Evolutionary conservation across 2,113 vertebrate genomes (phyloP).

Genomic region (Aviceda subcristata): DNA sequence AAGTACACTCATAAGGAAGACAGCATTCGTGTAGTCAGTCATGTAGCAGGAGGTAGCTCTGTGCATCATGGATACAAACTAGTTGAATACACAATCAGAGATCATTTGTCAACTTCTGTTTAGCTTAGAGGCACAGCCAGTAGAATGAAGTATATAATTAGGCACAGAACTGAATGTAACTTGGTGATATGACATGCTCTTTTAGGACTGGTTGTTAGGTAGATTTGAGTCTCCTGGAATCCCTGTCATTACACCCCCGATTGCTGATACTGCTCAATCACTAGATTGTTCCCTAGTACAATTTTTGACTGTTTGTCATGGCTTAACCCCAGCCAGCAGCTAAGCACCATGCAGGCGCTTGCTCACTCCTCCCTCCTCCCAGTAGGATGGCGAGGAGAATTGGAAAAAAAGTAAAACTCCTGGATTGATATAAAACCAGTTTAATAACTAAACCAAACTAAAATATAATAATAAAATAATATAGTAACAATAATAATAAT

Average conservation of each 20-base stretch:
- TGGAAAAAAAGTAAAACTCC: no score
- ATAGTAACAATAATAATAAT: no score
- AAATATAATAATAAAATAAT: no score
- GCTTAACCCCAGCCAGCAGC: no score
- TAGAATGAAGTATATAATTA: background rate
- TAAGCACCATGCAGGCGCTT: no score
- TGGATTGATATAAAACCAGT: no score
- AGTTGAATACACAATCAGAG: background rate
- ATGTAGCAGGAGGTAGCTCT: background rate
- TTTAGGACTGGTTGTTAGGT: background rate
- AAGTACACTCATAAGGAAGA: background rate
- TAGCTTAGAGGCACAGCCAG: background rate
- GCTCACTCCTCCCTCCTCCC: no score
- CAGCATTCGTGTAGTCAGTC: accelerated
- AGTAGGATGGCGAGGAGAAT: no score
- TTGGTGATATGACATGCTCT: background rate
- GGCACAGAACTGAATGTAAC: background rate
- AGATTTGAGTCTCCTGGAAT: background rate
- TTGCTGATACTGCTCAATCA: background rate
- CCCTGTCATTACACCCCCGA: background rate
- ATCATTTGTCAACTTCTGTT: background rate
- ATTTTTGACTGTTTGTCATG: background rate
- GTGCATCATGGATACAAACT: background rate
- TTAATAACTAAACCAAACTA: no score
- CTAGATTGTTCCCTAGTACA: background rate